phyloP scores from a whole-genome alignment of 1,140 invertebrate genomes.

The Philotrypesis tridentata region DNA sequence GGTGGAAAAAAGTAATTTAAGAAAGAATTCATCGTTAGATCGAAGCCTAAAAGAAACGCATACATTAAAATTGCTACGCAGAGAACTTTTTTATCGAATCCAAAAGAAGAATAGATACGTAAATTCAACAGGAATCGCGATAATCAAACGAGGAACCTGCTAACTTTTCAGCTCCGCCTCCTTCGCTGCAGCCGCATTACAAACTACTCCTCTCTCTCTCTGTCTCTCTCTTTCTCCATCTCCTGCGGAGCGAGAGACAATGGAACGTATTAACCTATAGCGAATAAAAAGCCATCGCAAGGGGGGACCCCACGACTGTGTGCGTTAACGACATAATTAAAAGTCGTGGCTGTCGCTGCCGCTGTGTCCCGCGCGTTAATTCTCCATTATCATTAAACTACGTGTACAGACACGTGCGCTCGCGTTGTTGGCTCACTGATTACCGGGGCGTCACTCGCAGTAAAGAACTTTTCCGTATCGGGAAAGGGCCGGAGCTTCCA shows the following conservation, averaged over 20 bases:
- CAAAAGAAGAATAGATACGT: background rate
- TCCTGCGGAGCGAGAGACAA: background rate
- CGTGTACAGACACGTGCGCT: constrained; percentile 39
- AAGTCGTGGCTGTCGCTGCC: background rate
- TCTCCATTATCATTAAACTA: constrained; percentile 32
- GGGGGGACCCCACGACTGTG: background rate
- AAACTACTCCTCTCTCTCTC: background rate
- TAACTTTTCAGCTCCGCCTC: background rate
- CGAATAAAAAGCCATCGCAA: constrained; percentile 5
- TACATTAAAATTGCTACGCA: background rate
- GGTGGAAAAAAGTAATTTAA: too few species aligned
- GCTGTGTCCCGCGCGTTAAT: constrained; percentile 10
- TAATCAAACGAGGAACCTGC: background rate
- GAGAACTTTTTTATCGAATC: background rate
- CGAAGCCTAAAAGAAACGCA: too few species aligned
- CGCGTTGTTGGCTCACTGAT: constrained; percentile 52
- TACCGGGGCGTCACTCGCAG: constrained; percentile 7
- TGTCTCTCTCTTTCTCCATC: background rate
- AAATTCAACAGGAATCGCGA: background rate
- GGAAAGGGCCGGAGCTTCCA: background rate
- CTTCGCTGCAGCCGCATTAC: background rate
- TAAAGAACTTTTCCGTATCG: background rate
- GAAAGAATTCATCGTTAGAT: too few species aligned
- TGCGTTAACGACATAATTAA: constrained; percentile 34
- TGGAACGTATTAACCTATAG: background rate